Evolutionary conservation across 2,113 vertebrate genomes (phyloP).

Genomic region (Embiotoca jacksoni): DNA sequence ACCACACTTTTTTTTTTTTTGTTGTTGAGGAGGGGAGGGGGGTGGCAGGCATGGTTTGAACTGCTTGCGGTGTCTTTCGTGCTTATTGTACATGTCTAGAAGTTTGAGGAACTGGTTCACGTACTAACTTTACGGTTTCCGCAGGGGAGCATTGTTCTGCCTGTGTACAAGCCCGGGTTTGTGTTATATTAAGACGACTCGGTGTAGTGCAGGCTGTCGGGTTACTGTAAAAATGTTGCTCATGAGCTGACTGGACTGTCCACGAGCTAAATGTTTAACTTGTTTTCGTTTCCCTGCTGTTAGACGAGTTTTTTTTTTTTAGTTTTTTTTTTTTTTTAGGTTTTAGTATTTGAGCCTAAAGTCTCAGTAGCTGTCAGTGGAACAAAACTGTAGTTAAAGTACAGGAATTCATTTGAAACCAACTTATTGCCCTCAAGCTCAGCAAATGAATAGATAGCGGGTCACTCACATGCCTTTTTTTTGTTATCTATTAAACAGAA

Average conservation of each 20-base stretch:
- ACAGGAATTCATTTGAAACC: too few species aligned
- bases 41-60: slow-evolving; percentile 35
- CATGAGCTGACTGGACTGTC: neutral
- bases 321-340: neutral
- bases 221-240: slow-evolving; percentile 3
- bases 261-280: slow-evolving; percentile 22
- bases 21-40: too few species aligned
- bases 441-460: too few species aligned
- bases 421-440: too few species aligned
- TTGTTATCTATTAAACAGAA: too few species aligned
- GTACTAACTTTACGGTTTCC: neutral
- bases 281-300: neutral
- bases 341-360: neutral
- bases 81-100: neutral
- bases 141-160: slow-evolving; percentile 1
- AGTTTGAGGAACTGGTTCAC: slow-evolving; percentile 1
- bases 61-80: slow-evolving; percentile 18
- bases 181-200: slow-evolving; percentile 13
- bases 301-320: slow-evolving; percentile 1
- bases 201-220: slow-evolving; percentile 1
- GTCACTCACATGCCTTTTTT: too few species aligned
- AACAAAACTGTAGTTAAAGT: too few species aligned
- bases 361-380: too few species aligned
- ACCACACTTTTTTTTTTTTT: slow-evolving; percentile 55
- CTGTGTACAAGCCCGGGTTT: neutral